Evolutionary conservation across 1,140 invertebrate genomes (phyloP).

Genomic region (Paracyclopina nana): DNA sequence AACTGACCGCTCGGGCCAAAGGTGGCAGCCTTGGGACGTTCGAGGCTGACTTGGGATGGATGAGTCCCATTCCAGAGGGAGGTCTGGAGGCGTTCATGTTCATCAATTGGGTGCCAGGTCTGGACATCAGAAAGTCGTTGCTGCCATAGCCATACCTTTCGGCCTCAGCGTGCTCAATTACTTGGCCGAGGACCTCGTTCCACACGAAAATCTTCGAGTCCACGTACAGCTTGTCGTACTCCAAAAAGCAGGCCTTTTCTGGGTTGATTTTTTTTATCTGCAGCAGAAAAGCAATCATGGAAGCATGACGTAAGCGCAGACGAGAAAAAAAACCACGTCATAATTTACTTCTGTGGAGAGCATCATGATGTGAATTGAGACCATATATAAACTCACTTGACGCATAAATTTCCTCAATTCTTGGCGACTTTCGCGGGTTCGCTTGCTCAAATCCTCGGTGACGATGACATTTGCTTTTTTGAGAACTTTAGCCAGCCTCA

Average conservation of each 20-base stretch:
- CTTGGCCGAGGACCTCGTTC: background rate
- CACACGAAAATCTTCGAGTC: conserved; percentile 3
- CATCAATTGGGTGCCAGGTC: background rate
- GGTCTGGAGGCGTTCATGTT: background rate
- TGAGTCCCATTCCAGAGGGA: background rate
- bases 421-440: background rate
- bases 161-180: conserved; percentile 7
- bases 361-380: too few relatives aligned
- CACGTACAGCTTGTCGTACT: background rate
- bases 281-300: too few relatives aligned
- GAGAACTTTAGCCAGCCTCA: background rate
- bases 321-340: too few relatives aligned
- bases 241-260: background rate
- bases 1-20: background rate
- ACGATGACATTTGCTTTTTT: background rate
- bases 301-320: too few relatives aligned
- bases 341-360: too few relatives aligned
- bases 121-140: background rate
- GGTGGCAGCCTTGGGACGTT: background rate
- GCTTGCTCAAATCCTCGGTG: conserved; percentile 3
- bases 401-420: conserved; percentile 7
- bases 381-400: conserved; percentile 2
- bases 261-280: background rate
- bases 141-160: background rate
- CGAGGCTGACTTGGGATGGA: background rate